phyloP scores from a whole-genome alignment of 2,888 invertebrate species.

The Heliconius sara region DNA sequence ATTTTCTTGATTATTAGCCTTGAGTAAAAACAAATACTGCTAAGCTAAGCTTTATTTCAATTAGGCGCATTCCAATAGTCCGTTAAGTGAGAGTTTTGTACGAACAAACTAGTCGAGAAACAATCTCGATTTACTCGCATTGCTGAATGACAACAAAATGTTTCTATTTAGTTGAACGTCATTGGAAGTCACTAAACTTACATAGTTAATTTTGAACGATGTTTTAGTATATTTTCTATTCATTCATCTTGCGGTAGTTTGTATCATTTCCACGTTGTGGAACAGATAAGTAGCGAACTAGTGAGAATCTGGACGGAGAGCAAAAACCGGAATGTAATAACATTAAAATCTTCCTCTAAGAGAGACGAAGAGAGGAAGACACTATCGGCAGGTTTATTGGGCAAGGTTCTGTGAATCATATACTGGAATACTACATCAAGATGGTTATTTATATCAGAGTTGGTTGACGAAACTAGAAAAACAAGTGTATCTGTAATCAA shows the following conservation, averaged over 20 bases:
- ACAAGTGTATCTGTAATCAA: no score
- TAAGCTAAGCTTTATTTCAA: background rate
- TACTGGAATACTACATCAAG: no score
- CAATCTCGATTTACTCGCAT: background rate
- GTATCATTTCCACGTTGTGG: background rate
- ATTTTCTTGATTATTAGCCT: background rate
- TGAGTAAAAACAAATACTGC: background rate
- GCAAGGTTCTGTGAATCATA: no score
- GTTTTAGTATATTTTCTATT: background rate
- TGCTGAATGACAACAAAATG: background rate
- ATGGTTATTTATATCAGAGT: no score
- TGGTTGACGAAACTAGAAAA: no score
- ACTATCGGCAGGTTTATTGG: no score
- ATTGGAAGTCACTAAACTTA: background rate
- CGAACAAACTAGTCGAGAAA: conserved; percentile 3
- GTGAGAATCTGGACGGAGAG: no score
- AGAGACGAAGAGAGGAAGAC: no score
- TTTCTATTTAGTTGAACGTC: background rate
- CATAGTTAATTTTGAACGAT: background rate
- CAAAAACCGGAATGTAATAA: no score
- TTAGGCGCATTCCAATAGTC: background rate
- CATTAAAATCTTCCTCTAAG: no score
- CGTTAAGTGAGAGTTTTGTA: conserved; percentile 13
- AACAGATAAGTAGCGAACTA: no score
- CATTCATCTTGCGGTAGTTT: background rate